phyloP scores from a whole-genome alignment of 2,888 invertebrate genomes.

The Thymelicus sylvestris region DNA sequence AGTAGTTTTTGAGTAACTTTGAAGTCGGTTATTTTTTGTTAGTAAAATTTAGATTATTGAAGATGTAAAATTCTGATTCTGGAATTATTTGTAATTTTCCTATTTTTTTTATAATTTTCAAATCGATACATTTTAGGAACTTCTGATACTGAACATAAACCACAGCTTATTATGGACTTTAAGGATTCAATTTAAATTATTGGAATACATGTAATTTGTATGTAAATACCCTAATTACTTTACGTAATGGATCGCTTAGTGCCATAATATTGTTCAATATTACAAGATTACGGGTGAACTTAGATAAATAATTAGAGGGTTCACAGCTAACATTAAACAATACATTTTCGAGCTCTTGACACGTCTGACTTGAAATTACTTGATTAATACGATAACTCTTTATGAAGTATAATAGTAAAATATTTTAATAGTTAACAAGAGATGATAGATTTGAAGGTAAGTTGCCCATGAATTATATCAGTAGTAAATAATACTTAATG shows the following conservation, averaged over 20 bases:
- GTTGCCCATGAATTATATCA: no score
- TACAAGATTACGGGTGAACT: slow-evolving; percentile 33
- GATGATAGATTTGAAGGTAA: no score
- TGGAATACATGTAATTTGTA: slow-evolving; percentile 14
- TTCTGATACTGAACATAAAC: not conserved
- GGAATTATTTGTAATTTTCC: no score
- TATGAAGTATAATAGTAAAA: no score
- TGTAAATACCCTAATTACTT: slow-evolving; percentile 28
- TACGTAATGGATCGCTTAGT: slow-evolving; percentile 27
- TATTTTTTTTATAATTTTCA: no score
- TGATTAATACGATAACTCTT: not conserved
- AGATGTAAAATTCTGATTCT: no score
- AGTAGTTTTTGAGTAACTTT: no score
- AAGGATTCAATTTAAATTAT: slow-evolving; percentile 18
- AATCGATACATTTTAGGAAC: no score
- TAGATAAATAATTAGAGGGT: slow-evolving; percentile 29
- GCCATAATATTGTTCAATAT: slow-evolving; percentile 29
- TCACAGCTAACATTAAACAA: slow-evolving; percentile 21
- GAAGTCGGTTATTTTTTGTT: no score
- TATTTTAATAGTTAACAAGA: no score
- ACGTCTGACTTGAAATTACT: slow-evolving; percentile 22
- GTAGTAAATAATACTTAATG: no score
- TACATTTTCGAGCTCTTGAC: slow-evolving; percentile 24
- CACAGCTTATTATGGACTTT: not conserved
- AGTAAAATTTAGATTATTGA: no score